phyloP scores from a whole-genome alignment of 2,113 vertebrate genomes.

The Shinisaurus crocodilurus region DNA sequence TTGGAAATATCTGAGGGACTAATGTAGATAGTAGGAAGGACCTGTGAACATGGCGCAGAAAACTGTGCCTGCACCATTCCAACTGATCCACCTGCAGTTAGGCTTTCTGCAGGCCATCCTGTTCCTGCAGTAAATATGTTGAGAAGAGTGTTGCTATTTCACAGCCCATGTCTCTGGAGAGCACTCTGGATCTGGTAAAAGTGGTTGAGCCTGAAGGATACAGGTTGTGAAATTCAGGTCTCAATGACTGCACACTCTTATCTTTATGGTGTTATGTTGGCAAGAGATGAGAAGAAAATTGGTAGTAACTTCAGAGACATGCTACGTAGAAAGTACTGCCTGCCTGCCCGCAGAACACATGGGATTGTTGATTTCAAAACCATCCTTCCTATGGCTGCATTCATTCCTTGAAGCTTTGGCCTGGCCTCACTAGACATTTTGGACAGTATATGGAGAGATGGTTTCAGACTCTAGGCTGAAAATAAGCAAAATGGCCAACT shows the following conservation, averaged over 20 bases:
- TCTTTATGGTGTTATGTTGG: neutral
- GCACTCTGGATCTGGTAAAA: neutral
- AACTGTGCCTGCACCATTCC: neutral
- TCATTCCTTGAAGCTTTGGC: neutral
- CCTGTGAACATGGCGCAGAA: neutral
- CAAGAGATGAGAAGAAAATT: neutral
- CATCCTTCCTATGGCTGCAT: neutral
- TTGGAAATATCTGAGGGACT: neutral
- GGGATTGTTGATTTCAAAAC: neutral
- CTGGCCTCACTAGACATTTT: neutral
- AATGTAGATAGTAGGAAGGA: neutral
- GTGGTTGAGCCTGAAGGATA: neutral
- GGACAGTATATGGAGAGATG: neutral
- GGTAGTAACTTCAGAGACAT: neutral
- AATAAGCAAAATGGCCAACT: neutral
- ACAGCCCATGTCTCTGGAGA: neutral
- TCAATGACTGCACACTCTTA: neutral
- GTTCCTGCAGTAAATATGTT: neutral
- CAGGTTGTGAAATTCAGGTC: neutral
- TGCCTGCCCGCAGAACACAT: neutral
- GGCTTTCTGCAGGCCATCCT: neutral
- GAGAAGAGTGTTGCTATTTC: neutral
- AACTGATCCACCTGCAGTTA: neutral
- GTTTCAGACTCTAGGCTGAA: neutral
- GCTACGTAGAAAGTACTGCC: neutral